Percentiles rank a stretch among this genome's conserved stretches.
Conservation (phyloP, 2,797 vertebrate genomes). For the Euphonia xanthogaster region DNA sequence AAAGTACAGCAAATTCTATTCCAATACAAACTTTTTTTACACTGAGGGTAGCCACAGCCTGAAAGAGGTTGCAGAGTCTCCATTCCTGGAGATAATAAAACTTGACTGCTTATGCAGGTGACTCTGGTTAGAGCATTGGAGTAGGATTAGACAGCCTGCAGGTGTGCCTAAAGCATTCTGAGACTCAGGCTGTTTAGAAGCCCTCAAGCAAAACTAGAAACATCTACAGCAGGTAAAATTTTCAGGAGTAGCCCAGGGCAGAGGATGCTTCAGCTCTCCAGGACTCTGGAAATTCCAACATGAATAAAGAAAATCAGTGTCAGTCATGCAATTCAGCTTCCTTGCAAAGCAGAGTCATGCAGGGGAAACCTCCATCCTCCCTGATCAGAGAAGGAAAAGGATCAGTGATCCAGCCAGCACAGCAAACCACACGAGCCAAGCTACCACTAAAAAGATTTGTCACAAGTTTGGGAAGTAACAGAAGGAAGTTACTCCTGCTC, state of each 20-base stretch:
- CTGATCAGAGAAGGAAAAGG: background rate
- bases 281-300: background rate
- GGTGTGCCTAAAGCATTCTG: background rate
- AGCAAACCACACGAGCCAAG: background rate
- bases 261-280: background rate
- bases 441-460: background rate
- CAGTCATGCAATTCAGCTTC: background rate
- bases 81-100: background rate
- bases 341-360: background rate
- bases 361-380: background rate
- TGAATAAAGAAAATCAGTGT: background rate
- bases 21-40: background rate
- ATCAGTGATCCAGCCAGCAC: background rate
- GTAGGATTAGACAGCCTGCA: background rate
- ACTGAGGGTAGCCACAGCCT: background rate
- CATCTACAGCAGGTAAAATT: background rate
- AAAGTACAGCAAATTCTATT: background rate
- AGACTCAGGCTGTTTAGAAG: background rate
- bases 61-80: background rate
- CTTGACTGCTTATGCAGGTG: fast-evolving
- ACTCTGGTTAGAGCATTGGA: background rate
- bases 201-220: background rate
- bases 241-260: background rate
- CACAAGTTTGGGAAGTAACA: background rate
- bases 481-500: background rate